Percentiles rank a stretch among this genome's conserved stretches.
These are phyloP conservation scores for Heterodera schachtii DNA, from an alignment of 1,140 invertebrate species.

Conservation along the genomic window DNA sequence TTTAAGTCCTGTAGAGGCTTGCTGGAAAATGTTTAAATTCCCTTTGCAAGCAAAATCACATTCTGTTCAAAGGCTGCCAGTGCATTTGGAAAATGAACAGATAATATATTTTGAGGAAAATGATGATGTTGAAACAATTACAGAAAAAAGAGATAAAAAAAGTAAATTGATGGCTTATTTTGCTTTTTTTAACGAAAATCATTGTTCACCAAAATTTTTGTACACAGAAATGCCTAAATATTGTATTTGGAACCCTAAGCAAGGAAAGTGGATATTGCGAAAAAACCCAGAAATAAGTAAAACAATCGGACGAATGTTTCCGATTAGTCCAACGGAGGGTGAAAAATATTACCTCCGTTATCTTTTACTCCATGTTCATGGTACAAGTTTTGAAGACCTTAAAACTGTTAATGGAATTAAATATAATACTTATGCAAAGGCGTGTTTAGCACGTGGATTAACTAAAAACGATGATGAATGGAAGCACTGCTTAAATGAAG, in stretches of 20 bases:
- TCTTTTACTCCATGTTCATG: constrained; percentile 35
- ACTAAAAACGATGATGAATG: constrained; percentile 18
- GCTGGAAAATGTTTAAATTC: too few relatives aligned
- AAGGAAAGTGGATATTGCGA: not conserved
- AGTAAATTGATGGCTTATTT: constrained; percentile 1
- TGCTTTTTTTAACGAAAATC: not conserved
- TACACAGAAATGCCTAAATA: too few relatives aligned
- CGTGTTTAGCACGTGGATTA: too few relatives aligned
- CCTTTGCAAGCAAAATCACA: constrained; percentile 25
- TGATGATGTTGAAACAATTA: not conserved
- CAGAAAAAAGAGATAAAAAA: not conserved
- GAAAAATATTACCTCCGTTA: not conserved
- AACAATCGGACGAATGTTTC: constrained; percentile 33
- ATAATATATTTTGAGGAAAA: constrained; percentile 14
- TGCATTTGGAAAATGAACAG: constrained; percentile 38
- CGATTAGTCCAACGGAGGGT: not conserved
- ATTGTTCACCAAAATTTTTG: too few relatives aligned
- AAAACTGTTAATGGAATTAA: too few relatives aligned
- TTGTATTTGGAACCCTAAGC: too few relatives aligned
- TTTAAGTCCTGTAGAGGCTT: too few relatives aligned
- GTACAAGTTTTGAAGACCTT: constrained; percentile 2
- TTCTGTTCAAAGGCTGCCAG: constrained; percentile 19
- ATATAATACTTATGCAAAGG: too few relatives aligned
- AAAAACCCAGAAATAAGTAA: constrained; percentile 27
- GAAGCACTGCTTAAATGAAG: constrained; percentile 30